Evolutionary conservation across 2,113 vertebrate genomes (phyloP), one percentile per base, ranked within the genome.

Genomic region (Danionella cerebrum): DNA sequence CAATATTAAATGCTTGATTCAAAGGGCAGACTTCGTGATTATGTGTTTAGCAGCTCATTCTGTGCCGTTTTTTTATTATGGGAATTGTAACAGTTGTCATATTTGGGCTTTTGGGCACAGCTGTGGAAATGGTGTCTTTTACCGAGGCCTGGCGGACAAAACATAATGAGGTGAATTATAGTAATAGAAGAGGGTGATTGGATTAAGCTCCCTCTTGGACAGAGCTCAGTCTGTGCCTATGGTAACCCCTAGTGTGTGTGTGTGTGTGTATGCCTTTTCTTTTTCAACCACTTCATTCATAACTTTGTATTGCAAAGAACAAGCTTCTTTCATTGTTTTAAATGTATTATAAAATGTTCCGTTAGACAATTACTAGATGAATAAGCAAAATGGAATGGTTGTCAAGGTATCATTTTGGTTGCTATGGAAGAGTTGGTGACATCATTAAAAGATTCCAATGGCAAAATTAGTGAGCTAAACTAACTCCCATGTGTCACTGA

Each of bases 1-100:
- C 38, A 59, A 59, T 10, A 42, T 59, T n/a, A 42, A 42, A 12
- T 12, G 11, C 38, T 29, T 7, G 1, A 42, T 7, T 4, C 42
- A 42, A 42, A 59, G 55, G 22, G 41, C 38, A 59, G 38, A 59
- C 55, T n/a, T n/a, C n/a, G n/a, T n/a, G n/a, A n/a, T n/a, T n/a
- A n/a, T n/a, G n/a, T n/a, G n/a, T n/a, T n/a, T 19, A 58, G 21
- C 7, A 41, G 29, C 25, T 53, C 51, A 33, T 33, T 33, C 9
- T 53, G 27, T 53, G 16, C n/a, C n/a, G n/a, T n/a, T 11, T 33
- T 33, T 33, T 18, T 33, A 53, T 33, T 52, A 14, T 33, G 29
- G 25, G 14, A 53, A 33, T 53, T 53, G 27, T 19, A 33, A 53
- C 6, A 19, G 25, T 31, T 25, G 10, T 1, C 12, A 24, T 22